phyloP scores from a whole-genome alignment of 2,797 vertebrate genomes.

The Aulostomus chinensis region DNA sequence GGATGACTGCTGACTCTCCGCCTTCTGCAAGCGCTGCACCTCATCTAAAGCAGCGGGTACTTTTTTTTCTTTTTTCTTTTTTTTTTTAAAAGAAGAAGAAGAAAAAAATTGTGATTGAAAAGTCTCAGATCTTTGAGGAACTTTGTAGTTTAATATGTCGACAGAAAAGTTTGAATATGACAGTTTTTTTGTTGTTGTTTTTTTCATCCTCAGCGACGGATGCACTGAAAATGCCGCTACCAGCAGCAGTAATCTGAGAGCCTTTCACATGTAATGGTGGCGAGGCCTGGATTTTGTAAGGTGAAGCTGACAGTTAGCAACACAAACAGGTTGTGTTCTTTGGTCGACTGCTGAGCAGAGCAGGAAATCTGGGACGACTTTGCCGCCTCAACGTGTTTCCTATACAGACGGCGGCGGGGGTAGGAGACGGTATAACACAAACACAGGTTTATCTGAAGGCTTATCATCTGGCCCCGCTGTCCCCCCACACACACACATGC shows the following conservation, averaged over 20 bases:
- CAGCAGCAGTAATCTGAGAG: slow-evolving; percentile 43
- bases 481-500: too few species aligned
- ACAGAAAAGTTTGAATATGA: background rate
- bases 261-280: slow-evolving; percentile 38
- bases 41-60: too few species aligned
- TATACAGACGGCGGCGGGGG: slow-evolving; percentile 30
- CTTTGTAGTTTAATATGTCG: background rate
- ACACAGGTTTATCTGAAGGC: slow-evolving; percentile 53
- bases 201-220: too few species aligned
- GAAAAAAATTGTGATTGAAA: too few species aligned
- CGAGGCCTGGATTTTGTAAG: slow-evolving; percentile 60
- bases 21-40: slow-evolving; percentile 33
- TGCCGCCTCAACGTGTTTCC: slow-evolving; percentile 41
- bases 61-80: too few species aligned
- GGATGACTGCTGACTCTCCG: slow-evolving; percentile 47
- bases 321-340: slow-evolving; percentile 43
- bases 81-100: too few species aligned
- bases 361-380: slow-evolving; percentile 53
- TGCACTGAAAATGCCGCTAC: too few species aligned
- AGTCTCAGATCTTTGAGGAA: too few species aligned
- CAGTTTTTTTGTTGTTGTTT: too few species aligned
- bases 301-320: slow-evolving; percentile 54
- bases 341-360: slow-evolving; percentile 12
- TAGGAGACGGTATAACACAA: slow-evolving; percentile 21
- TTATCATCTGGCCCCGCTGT: slow-evolving; percentile 35